phyloP scores from a whole-genome alignment of 2,888 invertebrate species.

The Watsonalla cultraria region DNA sequence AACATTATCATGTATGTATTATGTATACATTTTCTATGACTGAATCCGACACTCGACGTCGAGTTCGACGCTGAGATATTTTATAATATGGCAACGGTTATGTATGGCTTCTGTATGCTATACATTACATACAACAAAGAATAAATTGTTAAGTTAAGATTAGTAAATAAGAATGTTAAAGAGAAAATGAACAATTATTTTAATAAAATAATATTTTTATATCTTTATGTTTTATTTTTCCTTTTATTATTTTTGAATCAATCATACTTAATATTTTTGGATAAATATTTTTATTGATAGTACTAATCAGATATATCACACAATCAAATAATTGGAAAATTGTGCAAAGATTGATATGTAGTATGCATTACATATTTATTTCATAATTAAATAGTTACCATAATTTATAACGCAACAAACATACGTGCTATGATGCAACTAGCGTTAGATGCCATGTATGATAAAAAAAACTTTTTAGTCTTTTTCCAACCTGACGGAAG shows the following conservation, averaged over 20 bases:
- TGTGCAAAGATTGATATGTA: constrained; percentile 5
- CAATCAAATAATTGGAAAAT: neutral
- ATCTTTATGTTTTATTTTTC: neutral
- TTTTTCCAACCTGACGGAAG: neutral
- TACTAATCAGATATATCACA: neutral
- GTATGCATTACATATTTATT: constrained; percentile 25
- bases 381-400: constrained; percentile 20
- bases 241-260: neutral
- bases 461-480: neutral
- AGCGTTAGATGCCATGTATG: constrained; percentile 23
- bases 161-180: no score
- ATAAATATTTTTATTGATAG: no score
- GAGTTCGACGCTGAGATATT: no score
- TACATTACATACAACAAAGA: no score
- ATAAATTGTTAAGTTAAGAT: no score
- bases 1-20: no score
- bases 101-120: no score
- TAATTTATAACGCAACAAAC: constrained; percentile 18
- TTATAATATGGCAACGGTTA: no score
- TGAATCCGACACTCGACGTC: no score
- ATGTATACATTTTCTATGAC: no score
- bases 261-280: no score
- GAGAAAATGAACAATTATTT: neutral
- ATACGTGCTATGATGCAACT: constrained; percentile 49
- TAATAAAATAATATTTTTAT: neutral